phyloP scores from a whole-genome alignment of 2,888 invertebrate species.

The Mythimna impura region DNA sequence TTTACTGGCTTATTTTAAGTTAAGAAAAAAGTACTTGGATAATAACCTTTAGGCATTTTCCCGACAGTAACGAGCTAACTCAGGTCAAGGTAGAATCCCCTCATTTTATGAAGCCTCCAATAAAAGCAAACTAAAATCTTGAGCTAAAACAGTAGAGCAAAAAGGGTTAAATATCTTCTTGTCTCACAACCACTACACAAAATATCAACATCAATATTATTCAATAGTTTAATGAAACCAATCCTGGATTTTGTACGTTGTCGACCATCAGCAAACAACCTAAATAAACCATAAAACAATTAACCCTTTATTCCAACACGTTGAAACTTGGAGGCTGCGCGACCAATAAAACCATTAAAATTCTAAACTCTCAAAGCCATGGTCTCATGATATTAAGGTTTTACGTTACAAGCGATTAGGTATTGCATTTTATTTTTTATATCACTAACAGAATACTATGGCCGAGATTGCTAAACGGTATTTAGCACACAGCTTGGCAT shows the following conservation, averaged over 20 bases:
- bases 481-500: no score
- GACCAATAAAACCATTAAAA: slow-evolving; percentile 74
- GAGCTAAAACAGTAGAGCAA: slow-evolving; percentile 4
- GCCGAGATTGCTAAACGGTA: no score
- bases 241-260: slow-evolving; percentile 20
- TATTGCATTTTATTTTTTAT: not conserved
- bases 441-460: no score
- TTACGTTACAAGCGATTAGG: slow-evolving; percentile 35
- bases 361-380: slow-evolving; percentile 59
- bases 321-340: slow-evolving; percentile 62
- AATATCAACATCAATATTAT: slow-evolving; percentile 6
- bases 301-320: slow-evolving; percentile 68
- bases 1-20: slow-evolving; percentile 29
- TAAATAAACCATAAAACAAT: slow-evolving; percentile 68
- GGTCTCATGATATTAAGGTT: slow-evolving; percentile 39
- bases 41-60: slow-evolving; percentile 17
- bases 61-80: slow-evolving; percentile 5
- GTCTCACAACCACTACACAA: not conserved
- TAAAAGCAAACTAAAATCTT: slow-evolving; percentile 28
- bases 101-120: slow-evolving; percentile 37
- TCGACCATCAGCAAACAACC: slow-evolving; percentile 52
- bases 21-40: slow-evolving; percentile 26
- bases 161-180: not conserved
- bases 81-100: slow-evolving; percentile 32
- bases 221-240: slow-evolving; percentile 30